A percentile compares a stretch with the other conserved stretches of the same genome.
Conservation (phyloP, 2,797 vertebrate species). For the Erpetoichthys calabaricus region DNA sequence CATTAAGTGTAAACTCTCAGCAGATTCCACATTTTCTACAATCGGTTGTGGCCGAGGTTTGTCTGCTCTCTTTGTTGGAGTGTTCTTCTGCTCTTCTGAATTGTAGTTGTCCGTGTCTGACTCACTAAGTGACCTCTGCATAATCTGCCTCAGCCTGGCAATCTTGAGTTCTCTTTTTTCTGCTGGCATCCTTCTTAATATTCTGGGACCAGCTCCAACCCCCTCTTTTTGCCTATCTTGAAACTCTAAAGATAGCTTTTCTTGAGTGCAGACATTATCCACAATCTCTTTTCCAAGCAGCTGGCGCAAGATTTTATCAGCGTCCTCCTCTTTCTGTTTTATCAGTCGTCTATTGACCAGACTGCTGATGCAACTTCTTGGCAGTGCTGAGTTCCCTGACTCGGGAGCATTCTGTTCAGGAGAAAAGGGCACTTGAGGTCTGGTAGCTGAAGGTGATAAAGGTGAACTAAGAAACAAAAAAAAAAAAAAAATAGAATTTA, state of each 20-base stretch:
- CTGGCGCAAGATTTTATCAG: conserved; percentile 71
- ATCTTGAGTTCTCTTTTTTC: conserved; percentile 80
- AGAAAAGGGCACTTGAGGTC: conserved; percentile 51
- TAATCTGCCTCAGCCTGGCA: conserved; percentile 76
- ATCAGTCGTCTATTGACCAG: conserved; percentile 50
- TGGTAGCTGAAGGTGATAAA: conserved; percentile 62
- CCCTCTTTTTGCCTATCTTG: conserved; percentile 41
- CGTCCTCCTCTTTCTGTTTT: conserved; percentile 68
- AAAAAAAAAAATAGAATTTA: conserved; percentile 16
- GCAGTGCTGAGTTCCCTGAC: conserved; percentile 36
- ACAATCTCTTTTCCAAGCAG: conserved; percentile 73
- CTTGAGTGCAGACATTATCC: conserved; percentile 61
- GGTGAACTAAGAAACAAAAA: conserved; percentile 53
- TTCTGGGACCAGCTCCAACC: conserved; percentile 31
- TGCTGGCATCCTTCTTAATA: conserved; percentile 41
- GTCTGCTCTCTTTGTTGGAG: conserved; percentile 43
- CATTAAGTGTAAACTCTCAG: conserved; percentile 56
- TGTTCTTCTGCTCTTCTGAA: conserved; percentile 67
- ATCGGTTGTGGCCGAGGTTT: conserved; percentile 73
- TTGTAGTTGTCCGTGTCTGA: conserved; percentile 75
- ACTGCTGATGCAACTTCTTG: conserved; percentile 43
- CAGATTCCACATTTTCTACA: conserved; percentile 56
- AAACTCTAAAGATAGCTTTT: conserved; percentile 63
- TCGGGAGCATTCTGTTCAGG: conserved; percentile 36
- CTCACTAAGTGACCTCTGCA: conserved; percentile 83